Evolutionary conservation across 2,797 vertebrate species (phyloP), one percentile per base, ranked within the genome.

Genomic region (Falco peregrinus): DNA sequence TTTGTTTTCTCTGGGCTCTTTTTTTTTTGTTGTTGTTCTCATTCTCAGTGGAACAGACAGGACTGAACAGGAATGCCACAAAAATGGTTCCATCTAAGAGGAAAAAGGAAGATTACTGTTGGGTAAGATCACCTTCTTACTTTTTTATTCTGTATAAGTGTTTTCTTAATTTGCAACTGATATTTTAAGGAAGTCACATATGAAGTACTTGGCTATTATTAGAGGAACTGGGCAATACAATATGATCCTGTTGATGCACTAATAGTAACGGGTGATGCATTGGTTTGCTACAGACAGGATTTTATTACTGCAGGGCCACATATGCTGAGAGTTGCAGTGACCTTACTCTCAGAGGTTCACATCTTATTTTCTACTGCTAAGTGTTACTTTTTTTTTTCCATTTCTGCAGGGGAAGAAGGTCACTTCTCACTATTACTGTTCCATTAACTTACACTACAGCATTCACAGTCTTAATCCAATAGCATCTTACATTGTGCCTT

Each of bases 351-450:
- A 93, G 70, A 94, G 94, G 95, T 96, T 97, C 95, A 93, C 84
- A 86, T 95, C 94, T 96, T 96, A 97, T 96, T 97, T 96, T 96
- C 96, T 86, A 33, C 92, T 81, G 93, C 87, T 97, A 96, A 97
- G 94, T 94, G 92, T 94, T 95, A 96, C 92, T 96, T 96, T 97
- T 96, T 97, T 95, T 95, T 93, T 96, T 50, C 94, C 84, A 97
- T 97, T 97, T 97, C 95, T 96, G 79, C 47, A 96, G 96, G 96
- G 95, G 95, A 97, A 84, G 89, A 94, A 95, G 96, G 96, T 97
- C 95, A 97, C 89, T 95, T 91, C 95, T 96, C 94, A 96, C 93
- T 93, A 91, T 96, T 97, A 93, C 93, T 92, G 96, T 96, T 96
- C 96, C 94, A 95, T 97, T 97, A 96, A 96, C 96, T 97, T 76